These are phyloP conservation scores for Erethizon dorsatum DNA, from an alignment of 2,797 vertebrate genomes.

Conservation along the genomic window DNA sequence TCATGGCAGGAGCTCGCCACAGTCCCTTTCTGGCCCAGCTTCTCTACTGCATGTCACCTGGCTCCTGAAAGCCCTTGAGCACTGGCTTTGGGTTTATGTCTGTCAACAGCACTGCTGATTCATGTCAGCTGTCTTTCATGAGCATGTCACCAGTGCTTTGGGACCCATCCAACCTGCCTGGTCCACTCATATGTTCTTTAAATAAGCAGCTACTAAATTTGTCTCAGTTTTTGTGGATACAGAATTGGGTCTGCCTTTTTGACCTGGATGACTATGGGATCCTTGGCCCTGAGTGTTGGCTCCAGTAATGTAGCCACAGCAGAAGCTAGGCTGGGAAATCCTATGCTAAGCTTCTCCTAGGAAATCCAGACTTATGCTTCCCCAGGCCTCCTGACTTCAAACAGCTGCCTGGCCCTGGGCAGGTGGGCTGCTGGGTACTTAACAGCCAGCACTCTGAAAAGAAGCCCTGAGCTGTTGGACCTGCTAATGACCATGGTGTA, in stretches of 20 bases:
- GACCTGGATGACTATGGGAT: too few species aligned
- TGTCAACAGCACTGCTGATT: neutral
- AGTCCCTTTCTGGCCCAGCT: too few species aligned
- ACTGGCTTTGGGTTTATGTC: neutral
- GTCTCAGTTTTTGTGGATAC: neutral
- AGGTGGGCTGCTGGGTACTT: neutral
- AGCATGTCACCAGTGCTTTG: neutral
- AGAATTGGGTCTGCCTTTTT: neutral
- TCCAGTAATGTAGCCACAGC: neutral
- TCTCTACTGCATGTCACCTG: too few species aligned
- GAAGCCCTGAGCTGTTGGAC: neutral
- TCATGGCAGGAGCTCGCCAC: neutral
- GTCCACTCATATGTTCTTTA: neutral
- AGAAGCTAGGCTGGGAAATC: neutral
- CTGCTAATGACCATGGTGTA: neutral
- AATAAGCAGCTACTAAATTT: neutral
- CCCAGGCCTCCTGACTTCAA: neutral
- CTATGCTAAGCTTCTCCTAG: neutral
- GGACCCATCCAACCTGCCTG: neutral
- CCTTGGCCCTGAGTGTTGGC: neutral
- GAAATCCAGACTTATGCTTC: neutral
- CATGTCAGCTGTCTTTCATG: neutral
- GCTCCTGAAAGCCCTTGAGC: neutral
- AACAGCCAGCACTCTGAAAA: neutral
- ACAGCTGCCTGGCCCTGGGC: neutral